These are phyloP conservation scores for Allobates femoralis DNA, from an alignment of 2,797 vertebrate species.

Conservation along the genomic window DNA sequence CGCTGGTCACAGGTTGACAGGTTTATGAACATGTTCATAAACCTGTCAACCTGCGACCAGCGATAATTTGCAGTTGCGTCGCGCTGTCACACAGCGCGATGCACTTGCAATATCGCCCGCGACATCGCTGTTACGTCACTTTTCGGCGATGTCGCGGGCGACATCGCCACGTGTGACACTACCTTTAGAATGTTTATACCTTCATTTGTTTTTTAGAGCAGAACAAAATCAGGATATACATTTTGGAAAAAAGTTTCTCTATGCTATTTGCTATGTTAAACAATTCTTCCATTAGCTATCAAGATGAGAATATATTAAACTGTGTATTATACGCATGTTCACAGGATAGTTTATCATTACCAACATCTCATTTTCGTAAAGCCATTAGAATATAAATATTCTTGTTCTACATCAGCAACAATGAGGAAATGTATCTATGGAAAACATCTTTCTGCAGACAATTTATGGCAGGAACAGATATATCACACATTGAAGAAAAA, in stretches of 20 bases:
- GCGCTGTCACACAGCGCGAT: too few relatives aligned
- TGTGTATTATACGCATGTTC: background rate
- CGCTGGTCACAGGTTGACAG: too few relatives aligned
- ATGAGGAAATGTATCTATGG: conserved; percentile 44
- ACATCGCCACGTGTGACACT: too few relatives aligned
- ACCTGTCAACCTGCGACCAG: too few relatives aligned
- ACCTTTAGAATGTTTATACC: background rate
- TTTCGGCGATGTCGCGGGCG: too few relatives aligned
- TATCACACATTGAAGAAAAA: conserved; percentile 40
- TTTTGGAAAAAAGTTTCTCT: background rate
- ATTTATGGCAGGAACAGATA: conserved; percentile 54
- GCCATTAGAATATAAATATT: conserved; percentile 50
- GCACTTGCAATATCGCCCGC: too few relatives aligned
- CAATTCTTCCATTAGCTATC: background rate
- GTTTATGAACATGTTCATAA: too few relatives aligned
- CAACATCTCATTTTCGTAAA: conserved; percentile 49
- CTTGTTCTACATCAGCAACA: conserved; percentile 35
- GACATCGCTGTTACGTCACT: too few relatives aligned
- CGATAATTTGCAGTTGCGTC: too few relatives aligned
- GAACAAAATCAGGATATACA: background rate
- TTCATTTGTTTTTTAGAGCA: background rate
- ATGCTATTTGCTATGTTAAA: background rate
- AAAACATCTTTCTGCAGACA: conserved; percentile 45
- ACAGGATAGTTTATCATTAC: conserved; percentile 33
- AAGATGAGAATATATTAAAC: background rate